Percentiles rank a stretch among this genome's conserved stretches.
Conservation (phyloP, 2,888 invertebrate species). For the Epicampocera succincta region DNA sequence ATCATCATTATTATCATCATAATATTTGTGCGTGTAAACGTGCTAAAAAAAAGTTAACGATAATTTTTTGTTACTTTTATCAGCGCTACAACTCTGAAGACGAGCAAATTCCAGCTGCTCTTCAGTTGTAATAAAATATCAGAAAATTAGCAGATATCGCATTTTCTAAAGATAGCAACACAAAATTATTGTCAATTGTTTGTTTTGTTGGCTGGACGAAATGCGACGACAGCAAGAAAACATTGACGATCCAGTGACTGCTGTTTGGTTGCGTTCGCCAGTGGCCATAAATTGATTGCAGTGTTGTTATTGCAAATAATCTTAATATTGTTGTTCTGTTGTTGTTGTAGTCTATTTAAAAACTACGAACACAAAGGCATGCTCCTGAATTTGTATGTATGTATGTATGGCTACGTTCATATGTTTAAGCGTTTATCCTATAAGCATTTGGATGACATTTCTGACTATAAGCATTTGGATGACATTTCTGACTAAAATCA, state of each 20-base stretch:
- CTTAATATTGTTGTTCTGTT: slow-evolving; percentile 30
- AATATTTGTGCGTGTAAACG: neutral
- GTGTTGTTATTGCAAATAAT: slow-evolving; percentile 13
- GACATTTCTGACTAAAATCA: too few relatives aligned
- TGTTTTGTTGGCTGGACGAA: slow-evolving; percentile 16
- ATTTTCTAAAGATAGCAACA: slow-evolving; percentile 38
- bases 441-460: too few relatives aligned
- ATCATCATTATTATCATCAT: too few relatives aligned
- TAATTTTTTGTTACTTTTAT: slow-evolving; percentile 3
- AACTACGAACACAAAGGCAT: too few relatives aligned
- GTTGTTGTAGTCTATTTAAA: slow-evolving; percentile 25
- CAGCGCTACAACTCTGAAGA: neutral
- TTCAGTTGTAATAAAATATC: slow-evolving; percentile 20
- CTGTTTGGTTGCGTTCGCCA: slow-evolving; percentile 33
- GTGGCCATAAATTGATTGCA: slow-evolving; percentile 6
- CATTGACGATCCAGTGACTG: slow-evolving; percentile 14
- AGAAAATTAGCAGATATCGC: slow-evolving; percentile 23
- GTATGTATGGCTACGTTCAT: too few relatives aligned
- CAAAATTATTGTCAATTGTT: slow-evolving; percentile 41
- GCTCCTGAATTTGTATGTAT: neutral
- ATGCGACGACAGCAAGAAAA: slow-evolving; percentile 2
- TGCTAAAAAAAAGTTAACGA: neutral
- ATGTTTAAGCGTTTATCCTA: too few relatives aligned
- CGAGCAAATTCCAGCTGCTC: neutral
- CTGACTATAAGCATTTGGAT: too few relatives aligned